Evolutionary conservation across 2,113 vertebrate species (phyloP), one percentile per base, ranked within the genome.

Genomic region (Pandion haliaetus): DNA sequence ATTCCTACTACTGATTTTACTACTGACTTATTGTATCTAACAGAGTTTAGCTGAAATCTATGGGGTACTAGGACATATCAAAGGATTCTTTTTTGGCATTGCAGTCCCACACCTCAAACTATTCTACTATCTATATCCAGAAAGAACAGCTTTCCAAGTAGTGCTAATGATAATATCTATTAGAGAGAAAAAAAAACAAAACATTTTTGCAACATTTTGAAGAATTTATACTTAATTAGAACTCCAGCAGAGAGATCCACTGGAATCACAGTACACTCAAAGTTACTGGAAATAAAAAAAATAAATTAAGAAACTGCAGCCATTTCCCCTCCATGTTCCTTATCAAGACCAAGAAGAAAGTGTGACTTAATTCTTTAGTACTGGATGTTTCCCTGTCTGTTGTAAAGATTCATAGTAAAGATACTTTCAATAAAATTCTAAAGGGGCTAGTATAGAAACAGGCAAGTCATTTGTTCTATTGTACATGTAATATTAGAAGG

Each of bases 1-100:
- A 92, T 86, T 88, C 76, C 61, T 85, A n/a, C 65, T 77, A 85
- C 49, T 58, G 62, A 50, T 88, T 94, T 96, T 95, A 94, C 88
- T 85, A 70, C 81, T 44, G 61, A 76, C 42, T 94, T 91, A 84
- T 59, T 89, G 71, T 62, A 93, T 38, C n/a, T 73, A 88, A 76
- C 26, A 87, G 38, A 82, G 34, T 81, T 88, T 76, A 91, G 31
- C 26, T 80, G 45, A 93, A 91, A 92, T 58, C n/a, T 85, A 66
- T 69, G 65, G 38, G 10, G 2, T 74, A 54, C 11, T 28, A 76
- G 62, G 29, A 19, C 10, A 58, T 69, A 76, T 31, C 26, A 57
- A 61, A 74, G 14, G 13, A 92, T 84, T 59, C 20, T 34, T 80
- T 78, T 78, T 74, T 61, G 63, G 13, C 38, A 67, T 9, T 59